Evolutionary conservation across 2,797 vertebrate genomes (phyloP).

Genomic region (Synanceia verrucosa): DNA sequence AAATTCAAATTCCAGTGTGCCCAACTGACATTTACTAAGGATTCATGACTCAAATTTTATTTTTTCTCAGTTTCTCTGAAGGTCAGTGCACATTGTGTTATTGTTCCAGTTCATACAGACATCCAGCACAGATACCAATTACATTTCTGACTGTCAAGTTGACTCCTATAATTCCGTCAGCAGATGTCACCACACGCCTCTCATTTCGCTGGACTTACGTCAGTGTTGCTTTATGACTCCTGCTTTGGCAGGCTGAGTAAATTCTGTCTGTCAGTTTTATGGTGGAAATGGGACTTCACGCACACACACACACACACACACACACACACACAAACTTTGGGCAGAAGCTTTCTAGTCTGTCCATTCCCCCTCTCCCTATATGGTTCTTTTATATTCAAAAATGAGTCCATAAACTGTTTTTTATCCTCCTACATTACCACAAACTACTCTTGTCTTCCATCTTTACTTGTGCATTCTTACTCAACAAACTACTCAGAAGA

Average conservation of each 20-base stretch:
- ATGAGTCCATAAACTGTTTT: neutral
- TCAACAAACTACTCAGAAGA: slow-evolving; percentile 5
- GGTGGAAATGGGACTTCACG: slow-evolving; percentile 24
- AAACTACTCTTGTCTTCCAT: neutral
- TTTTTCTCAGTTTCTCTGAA: neutral
- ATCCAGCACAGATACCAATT: neutral
- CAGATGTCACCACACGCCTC: slow-evolving; percentile 73
- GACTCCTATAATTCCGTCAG: slow-evolving; percentile 44
- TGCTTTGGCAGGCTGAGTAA: slow-evolving; percentile 29
- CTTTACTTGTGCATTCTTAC: neutral
- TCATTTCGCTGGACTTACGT: slow-evolving; percentile 27
- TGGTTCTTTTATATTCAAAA: neutral
- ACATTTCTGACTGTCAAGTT: neutral
- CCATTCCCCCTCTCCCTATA: neutral
- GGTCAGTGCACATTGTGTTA: neutral
- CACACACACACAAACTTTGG: neutral
- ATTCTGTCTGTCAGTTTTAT: slow-evolving; percentile 24
- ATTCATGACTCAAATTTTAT: neutral
- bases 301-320: neutral
- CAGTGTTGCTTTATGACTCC: slow-evolving; percentile 36
- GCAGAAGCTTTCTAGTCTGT: neutral
- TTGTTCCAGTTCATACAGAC: neutral
- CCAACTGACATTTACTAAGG: neutral
- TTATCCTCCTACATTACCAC: neutral
- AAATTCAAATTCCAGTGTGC: neutral